Evolutionary conservation across 1,140 invertebrate species (phyloP).

Genomic region (Chrysoperla carnea): DNA sequence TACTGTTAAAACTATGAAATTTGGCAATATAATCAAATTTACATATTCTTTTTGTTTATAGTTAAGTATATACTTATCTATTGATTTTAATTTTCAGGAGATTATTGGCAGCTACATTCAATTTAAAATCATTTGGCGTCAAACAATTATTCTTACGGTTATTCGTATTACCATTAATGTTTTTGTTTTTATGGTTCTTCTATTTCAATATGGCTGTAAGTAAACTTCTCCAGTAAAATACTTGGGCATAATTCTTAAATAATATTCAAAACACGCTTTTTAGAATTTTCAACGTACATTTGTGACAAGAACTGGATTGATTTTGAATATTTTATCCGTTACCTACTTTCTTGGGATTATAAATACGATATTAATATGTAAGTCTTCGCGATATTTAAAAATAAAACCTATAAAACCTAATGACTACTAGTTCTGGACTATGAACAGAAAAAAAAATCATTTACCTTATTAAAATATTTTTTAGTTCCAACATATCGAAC

Average conservation of each 20-base stretch:
- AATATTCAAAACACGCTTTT: conserved; percentile 7
- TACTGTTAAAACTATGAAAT: too few relatives aligned
- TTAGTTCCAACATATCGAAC: conserved; percentile 68
- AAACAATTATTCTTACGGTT: conserved; percentile 54
- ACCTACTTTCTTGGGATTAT: conserved; percentile 66
- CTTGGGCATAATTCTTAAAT: neutral
- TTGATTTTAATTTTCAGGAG: conserved; percentile 33
- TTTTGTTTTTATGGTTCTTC: conserved; percentile 61
- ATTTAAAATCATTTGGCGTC: conserved; percentile 50
- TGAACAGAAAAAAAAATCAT: neutral
- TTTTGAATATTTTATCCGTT: conserved; percentile 61
- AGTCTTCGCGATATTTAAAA: conserved; percentile 20
- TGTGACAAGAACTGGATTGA: conserved; percentile 56
- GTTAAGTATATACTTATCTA: neutral
- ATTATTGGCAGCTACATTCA: conserved; percentile 55
- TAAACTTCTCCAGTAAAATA: neutral
- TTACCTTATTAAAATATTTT: conserved; percentile 5
- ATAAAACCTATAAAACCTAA: neutral
- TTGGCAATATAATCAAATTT: too few relatives aligned
- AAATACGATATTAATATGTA: conserved; percentile 61
- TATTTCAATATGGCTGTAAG: conserved; percentile 51
- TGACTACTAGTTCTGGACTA: neutral
- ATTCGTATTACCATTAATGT: conserved; percentile 55
- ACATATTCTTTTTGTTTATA: too few relatives aligned
- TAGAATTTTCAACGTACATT: conserved; percentile 54